Conservation (phyloP, 2,113 vertebrate species). For the Dromas ardeola region DNA sequence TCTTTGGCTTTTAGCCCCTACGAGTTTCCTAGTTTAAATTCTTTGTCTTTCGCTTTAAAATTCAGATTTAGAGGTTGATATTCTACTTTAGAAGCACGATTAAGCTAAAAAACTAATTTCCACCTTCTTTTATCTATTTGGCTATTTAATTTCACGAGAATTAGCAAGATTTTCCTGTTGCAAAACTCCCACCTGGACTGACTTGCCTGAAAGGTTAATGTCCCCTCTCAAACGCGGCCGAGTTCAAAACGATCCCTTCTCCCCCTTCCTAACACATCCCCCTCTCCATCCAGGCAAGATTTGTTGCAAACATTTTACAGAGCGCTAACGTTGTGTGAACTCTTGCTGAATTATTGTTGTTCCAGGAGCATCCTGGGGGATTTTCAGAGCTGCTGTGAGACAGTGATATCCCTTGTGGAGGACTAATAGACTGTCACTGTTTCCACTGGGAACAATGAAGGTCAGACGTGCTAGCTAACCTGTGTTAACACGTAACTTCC, state of each 20-base stretch:
- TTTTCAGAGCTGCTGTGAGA: conserved; percentile 58
- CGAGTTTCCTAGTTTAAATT: neutral
- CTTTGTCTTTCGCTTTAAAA: conserved; percentile 4
- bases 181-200: neutral
- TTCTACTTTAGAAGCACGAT: neutral
- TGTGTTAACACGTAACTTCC: conserved; percentile 42
- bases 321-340: conserved; percentile 30
- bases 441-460: conserved; percentile 63
- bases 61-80: conserved; percentile 8
- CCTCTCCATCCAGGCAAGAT: conserved; percentile 22
- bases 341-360: conserved; percentile 57
- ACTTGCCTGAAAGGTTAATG: neutral
- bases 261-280: neutral
- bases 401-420: conserved; percentile 54
- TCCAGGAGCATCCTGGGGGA: conserved; percentile 54
- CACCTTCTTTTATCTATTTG: neutral
- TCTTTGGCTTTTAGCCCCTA: neutral
- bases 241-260: neutral
- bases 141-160: neutral
- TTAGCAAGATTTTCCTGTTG: neutral
- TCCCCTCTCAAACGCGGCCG: neutral
- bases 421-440: conserved; percentile 58
- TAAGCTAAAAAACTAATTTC: neutral
- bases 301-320: conserved; percentile 38
- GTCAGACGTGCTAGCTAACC: conserved; percentile 60